Conservation (phyloP, 2,888 invertebrate species). For the Rhagium mordax region DNA sequence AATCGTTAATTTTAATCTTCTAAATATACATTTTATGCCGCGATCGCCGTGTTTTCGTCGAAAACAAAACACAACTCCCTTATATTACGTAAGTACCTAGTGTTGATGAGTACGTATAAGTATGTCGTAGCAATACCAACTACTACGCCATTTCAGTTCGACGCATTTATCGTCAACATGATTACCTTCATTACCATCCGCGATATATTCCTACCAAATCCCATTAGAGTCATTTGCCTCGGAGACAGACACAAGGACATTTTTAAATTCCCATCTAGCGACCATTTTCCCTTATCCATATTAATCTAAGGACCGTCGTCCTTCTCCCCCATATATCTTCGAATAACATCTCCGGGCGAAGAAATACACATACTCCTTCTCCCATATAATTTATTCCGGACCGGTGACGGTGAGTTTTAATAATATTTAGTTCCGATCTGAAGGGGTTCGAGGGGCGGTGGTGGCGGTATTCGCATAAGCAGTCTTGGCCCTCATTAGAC, state of each 20-base stretch:
- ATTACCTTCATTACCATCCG: constrained; percentile 23
- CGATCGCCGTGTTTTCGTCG: no score
- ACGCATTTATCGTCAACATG: neutral
- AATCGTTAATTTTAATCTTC: no score
- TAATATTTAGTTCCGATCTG: constrained; percentile 57
- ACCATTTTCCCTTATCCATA: constrained; percentile 53
- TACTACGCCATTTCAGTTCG: neutral
- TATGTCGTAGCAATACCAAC: neutral
- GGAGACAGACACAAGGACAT: constrained; percentile 31
- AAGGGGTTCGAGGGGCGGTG: constrained; percentile 35
- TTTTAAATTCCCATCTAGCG: constrained; percentile 42
- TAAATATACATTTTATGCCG: no score
- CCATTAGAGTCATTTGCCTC: constrained; percentile 37
- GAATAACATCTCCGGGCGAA: constrained; percentile 44
- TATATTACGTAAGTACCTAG: neutral
- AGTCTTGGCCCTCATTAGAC: constrained; percentile 59
- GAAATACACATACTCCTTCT: constrained; percentile 55
- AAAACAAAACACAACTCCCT: no score
- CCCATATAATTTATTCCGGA: constrained; percentile 52
- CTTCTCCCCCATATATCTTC: constrained; percentile 47
- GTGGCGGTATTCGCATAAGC: constrained; percentile 49
- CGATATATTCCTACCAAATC: constrained; percentile 32
- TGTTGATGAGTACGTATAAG: neutral
- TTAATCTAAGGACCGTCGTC: constrained; percentile 49
- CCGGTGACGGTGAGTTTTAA: constrained; percentile 58